phyloP scores from a whole-genome alignment of 2,113 vertebrate species.

The Hippopotamus amphibius region DNA sequence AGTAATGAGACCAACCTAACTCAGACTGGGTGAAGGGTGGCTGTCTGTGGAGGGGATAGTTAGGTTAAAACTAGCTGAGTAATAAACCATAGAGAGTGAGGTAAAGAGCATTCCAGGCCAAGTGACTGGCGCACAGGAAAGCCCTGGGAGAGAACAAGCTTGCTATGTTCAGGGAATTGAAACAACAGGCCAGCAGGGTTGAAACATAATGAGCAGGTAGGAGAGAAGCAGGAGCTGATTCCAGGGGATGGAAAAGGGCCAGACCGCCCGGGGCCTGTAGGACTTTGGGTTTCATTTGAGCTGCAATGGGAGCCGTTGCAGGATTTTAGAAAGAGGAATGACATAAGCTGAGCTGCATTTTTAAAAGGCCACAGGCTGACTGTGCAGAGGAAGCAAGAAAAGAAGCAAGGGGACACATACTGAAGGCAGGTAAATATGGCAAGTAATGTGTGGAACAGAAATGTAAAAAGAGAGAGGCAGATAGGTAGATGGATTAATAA shows the following conservation, averaged over 20 bases:
- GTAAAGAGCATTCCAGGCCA: not conserved
- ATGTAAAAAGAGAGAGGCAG: not conserved
- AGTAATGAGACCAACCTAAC: not conserved
- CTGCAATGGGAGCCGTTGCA: not conserved
- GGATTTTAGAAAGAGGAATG: not conserved
- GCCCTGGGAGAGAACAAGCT: not conserved
- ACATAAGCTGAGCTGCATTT: not conserved
- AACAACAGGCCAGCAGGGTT: not conserved
- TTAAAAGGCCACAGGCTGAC: not conserved
- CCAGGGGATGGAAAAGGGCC: not conserved
- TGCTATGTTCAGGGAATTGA: not conserved
- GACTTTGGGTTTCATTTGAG: not conserved
- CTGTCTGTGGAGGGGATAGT: not conserved
- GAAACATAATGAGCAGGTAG: not conserved
- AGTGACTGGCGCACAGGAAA: not conserved
- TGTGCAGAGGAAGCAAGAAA: not conserved
- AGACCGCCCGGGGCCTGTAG: not conserved
- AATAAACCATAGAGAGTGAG: not conserved
- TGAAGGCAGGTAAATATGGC: not conserved
- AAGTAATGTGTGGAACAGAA: not conserved
- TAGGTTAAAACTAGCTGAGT: not conserved
- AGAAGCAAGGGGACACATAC: not conserved
- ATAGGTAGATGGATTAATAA: not conserved
- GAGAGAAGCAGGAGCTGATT: not conserved
- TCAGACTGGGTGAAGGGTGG: not conserved